Base-by-base conservation (phyloP, 1,140 invertebrate genomes). In the Prorops nasuta region DNA sequence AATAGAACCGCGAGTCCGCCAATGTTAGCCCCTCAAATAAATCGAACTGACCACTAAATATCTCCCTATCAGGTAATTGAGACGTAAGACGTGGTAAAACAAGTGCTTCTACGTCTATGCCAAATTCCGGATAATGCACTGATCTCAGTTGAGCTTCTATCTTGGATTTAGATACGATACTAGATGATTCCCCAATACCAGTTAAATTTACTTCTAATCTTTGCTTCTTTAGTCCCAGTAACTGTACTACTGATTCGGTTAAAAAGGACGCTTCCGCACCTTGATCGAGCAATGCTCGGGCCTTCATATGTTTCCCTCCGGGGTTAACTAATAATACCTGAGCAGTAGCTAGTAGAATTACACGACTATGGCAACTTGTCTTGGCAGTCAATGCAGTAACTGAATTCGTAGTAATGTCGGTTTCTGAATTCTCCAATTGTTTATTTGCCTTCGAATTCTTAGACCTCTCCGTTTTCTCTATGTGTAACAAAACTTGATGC, bases 1-100 rank as follows among this genome's bases (percentile, higher is more conserved):
- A 4, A 15, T 28, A 24, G 17, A 53, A 60, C 1, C 49, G 10
- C 1, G 58, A 42, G 18, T 57, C 58, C 1, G 54, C 51, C 2
- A 60, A 36, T 12, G n/a, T n/a, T 3, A 47, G 12, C 9, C 28
- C 39, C 1, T 32, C 12, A 35, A 52, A 44, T 16, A 24, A 9
- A n/a, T 20, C 20, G 1, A 44, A 9, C 3, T 44, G 18, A 16
- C 37, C 1, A 8, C 24, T 4, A 0, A 1, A 1, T 2, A 49
- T 21, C 1, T 16, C 10, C 1, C 31, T 36, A 1, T 36, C 21
- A 3, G 49, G 45, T 9, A 52, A 19, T 1, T 38, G n/a, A 1
- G 18, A 10, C 12, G 51, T 48, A 2, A 54, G 12, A 0, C 12
- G 10, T 2, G 41, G 19, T 1, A 58, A 32, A 9, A 58, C 34